phyloP scores from a whole-genome alignment of 2,888 invertebrate genomes.

The Ormyrus rosae region DNA sequence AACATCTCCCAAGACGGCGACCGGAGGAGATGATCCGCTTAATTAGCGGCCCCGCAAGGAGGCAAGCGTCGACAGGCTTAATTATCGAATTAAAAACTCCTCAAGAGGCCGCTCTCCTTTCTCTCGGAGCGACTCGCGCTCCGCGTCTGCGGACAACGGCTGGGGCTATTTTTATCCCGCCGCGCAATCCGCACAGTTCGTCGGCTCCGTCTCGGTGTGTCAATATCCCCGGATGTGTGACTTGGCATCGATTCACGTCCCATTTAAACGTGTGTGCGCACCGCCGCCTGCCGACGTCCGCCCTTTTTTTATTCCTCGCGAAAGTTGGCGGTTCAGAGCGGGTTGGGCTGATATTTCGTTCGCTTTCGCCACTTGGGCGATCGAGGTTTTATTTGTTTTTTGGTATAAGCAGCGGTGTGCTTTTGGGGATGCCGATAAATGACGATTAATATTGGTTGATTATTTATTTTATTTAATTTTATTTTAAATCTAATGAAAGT shows the following conservation, averaged over 20 bases:
- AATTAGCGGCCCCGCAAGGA: no score
- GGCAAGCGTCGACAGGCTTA: no score
- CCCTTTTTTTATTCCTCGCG: no score
- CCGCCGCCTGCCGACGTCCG: no score
- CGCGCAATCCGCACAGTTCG: background rate
- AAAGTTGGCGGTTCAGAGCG: no score
- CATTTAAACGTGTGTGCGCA: background rate
- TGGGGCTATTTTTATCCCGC: background rate
- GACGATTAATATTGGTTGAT: background rate
- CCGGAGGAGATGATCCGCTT: no score
- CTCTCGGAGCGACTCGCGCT: background rate
- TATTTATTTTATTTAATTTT: background rate
- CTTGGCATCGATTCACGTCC: conserved; percentile 8
- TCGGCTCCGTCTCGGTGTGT: background rate
- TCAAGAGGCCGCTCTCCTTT: background rate
- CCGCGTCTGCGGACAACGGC: background rate
- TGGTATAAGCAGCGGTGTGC: background rate
- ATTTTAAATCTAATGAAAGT: background rate
- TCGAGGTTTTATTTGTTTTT: no score
- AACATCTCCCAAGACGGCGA: no score
- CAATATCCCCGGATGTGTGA: conserved; percentile 1
- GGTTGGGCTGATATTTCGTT: no score
- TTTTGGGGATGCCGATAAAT: background rate
- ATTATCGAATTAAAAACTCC: background rate
- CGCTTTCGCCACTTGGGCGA: background rate